Evolutionary conservation across 2,797 vertebrate species (phyloP), one percentile per base, ranked within the genome.

Genomic region (Danio aesculapii): DNA sequence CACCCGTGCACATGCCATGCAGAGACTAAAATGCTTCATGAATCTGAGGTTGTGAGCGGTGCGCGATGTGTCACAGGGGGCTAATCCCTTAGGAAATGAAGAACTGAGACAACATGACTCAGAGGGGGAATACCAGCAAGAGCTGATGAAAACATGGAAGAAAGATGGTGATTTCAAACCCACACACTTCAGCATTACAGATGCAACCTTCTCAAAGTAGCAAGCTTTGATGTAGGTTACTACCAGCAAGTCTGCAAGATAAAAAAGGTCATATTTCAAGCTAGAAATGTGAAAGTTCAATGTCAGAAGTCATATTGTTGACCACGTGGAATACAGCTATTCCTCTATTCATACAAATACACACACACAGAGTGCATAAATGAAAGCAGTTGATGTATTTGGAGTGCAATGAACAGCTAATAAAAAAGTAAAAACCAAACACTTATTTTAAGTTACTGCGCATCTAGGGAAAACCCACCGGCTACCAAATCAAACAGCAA

Each of bases 101-200:
- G 83, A 84, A 86, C 46, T 67, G 70, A 86, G 82, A 84, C 52
- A 58, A 57, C 50, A 62, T 83, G 85, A 83, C 46, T 84, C 85
- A 86, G 72, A 82, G 46, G 76, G 83, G 80, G 68, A 84, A 82
- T 66, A 82, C 77, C 81, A 83, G 50, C 1, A 9, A 79, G 39
- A 11, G 12, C 68, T 70, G 53, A 73, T 47, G 58, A 82, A 82
- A 64, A 82, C 30, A 73, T 21, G 9, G 14, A 79, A 75, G 30
- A 72, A 67, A 73, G 52, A 47, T 70, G 67, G 39, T 49, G 16
- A 59, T 62, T 72, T 77, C 49, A 77, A 57, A 69, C 12, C 41
- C 41, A 49, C 41, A 4, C 55, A 43, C 41, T 75, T 46, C 6
- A 61, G 64, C 17, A 59, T 53, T 69, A 52, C 75, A 66, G 39